phyloP scores from a whole-genome alignment of 2,888 invertebrate species.

The Toxonevra muliebris region DNA sequence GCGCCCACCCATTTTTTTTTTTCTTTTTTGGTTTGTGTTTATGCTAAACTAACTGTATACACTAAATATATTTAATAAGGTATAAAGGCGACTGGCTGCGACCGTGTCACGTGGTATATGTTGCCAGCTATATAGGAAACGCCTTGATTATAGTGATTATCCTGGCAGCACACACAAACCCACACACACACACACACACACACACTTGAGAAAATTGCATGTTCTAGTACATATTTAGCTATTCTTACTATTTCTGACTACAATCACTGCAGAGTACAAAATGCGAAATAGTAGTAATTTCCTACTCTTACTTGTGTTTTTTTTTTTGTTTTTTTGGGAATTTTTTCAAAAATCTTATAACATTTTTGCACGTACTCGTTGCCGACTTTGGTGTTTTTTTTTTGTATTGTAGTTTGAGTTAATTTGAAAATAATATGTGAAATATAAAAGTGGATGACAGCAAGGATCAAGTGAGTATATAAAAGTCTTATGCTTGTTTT shows the following conservation, averaged over 20 bases:
- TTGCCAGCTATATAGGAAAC: conserved; percentile 40
- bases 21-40: no score
- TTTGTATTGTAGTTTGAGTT: conserved; percentile 12
- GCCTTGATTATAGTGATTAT: conserved; percentile 59
- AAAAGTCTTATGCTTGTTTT: no score
- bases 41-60: no score
- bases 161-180: conserved; percentile 31
- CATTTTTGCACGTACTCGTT: conserved; percentile 16
- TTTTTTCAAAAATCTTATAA: not conserved
- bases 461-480: no score
- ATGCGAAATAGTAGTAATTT: conserved; percentile 26
- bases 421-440: conserved; percentile 31
- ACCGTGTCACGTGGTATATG: no score
- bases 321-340: no score
- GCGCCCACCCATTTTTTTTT: no score
- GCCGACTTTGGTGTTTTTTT: not conserved
- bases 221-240: no score
- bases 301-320: not conserved
- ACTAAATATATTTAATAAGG: no score
- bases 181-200: conserved; percentile 9
- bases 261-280: conserved; percentile 5
- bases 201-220: conserved; percentile 10
- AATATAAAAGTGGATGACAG: no score
- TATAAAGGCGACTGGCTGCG: no score
- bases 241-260: not conserved